Percentiles rank a stretch among this genome's conserved stretches.
Evolutionary conservation across 2,797 vertebrate species (phyloP).

Genomic region (Chelon auratus): DNA sequence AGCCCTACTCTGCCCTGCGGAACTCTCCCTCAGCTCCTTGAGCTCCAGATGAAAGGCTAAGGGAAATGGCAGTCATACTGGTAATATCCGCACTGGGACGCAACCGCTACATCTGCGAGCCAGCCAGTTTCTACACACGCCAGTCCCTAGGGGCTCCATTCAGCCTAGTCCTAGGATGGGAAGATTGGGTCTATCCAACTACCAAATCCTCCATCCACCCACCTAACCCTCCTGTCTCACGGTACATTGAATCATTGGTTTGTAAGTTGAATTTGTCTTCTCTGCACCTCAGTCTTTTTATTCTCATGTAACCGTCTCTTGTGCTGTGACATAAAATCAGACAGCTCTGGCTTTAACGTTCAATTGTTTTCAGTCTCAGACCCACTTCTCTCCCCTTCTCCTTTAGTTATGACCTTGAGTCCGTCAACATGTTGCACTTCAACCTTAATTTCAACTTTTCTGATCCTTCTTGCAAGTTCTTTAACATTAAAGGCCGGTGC

Average conservation of each 20-base stretch:
- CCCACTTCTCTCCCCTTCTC: constrained; percentile 2
- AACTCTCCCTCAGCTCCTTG: constrained; percentile 60
- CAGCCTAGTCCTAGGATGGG: constrained; percentile 50
- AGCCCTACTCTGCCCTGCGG: constrained; percentile 60
- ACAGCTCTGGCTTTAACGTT: constrained; percentile 9
- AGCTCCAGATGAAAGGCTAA: constrained; percentile 76
- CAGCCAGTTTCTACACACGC: constrained; percentile 68
- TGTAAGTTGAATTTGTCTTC: constrained; percentile 25
- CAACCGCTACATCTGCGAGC: constrained; percentile 77
- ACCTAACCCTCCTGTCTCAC: constrained; percentile 60
- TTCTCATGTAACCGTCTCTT: constrained; percentile 17
- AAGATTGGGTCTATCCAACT: constrained; percentile 48
- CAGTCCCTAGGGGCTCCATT: constrained; percentile 54
- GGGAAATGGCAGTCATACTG: constrained; percentile 78
- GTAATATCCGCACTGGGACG: constrained; percentile 78
- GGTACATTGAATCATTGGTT: constrained; percentile 57
- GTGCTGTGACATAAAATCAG: constrained; percentile 6
- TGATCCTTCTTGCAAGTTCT: constrained; percentile 27
- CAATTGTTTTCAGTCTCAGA: constrained; percentile 14
- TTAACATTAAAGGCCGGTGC: constrained; percentile 60
- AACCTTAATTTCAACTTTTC: constrained; percentile 32
- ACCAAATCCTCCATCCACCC: constrained; percentile 56
- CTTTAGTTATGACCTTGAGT: constrained; percentile 21
- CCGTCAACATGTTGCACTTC: constrained; percentile 19
- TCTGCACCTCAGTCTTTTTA: constrained; percentile 19